Evolutionary conservation across 2,888 invertebrate genomes (phyloP).

Genomic region (Ramazzottius varieornatus): DNA sequence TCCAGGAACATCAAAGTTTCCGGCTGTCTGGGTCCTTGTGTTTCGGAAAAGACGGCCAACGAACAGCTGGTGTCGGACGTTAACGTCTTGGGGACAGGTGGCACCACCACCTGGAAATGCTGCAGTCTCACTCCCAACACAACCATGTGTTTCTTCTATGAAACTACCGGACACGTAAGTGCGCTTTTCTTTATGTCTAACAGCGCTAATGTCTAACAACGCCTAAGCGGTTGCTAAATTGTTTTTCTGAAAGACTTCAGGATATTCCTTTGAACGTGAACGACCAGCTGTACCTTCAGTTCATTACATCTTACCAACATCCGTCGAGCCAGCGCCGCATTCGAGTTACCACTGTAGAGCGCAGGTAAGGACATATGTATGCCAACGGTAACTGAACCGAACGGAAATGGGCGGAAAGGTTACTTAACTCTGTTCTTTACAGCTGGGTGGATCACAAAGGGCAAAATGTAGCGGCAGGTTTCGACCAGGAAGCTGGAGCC

Average conservation of each 20-base stretch:
- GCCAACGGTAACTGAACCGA: neutral
- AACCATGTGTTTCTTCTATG: conserved; percentile 79
- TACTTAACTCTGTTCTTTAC: conserved; percentile 7
- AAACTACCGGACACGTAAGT: conserved; percentile 47
- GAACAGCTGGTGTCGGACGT: conserved; percentile 58
- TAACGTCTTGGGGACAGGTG: conserved; percentile 73
- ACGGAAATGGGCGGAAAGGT: too few species aligned
- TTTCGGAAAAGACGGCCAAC: conserved; percentile 31
- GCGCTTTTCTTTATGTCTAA: neutral
- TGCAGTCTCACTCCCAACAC: conserved; percentile 73
- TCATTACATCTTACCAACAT: conserved; percentile 94
- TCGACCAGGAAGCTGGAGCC: conserved; percentile 92
- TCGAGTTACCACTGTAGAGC: conserved; percentile 81
- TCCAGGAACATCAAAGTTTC: conserved; percentile 75
- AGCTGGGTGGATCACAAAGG: conserved; percentile 84
- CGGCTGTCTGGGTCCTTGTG: conserved; percentile 87
- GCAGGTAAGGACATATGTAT: conserved; percentile 37
- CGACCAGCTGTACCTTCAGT: conserved; percentile 45
- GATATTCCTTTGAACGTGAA: neutral
- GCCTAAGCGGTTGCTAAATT: too few species aligned
- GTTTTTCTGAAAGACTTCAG: neutral
- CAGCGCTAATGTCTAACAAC: too few species aligned
- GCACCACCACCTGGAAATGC: conserved; percentile 93
- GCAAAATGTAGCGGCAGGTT: conserved; percentile 71
- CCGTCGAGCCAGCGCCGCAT: conserved; percentile 78